Conservation (phyloP, 2,113 vertebrate species). For the Bubo bubo region DNA sequence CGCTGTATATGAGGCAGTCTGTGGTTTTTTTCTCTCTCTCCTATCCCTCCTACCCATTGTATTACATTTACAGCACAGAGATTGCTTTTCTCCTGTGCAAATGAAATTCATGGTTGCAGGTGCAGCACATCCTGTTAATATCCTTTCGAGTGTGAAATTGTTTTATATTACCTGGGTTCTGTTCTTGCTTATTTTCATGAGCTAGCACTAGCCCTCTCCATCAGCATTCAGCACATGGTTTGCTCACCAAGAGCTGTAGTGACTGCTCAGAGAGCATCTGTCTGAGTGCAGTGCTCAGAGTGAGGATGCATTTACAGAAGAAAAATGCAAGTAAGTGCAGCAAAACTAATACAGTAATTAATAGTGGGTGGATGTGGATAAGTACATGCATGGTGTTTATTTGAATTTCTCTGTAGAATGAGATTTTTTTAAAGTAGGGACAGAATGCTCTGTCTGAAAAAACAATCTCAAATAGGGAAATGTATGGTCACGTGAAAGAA, state of each 20-base stretch:
- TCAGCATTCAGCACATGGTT: not conserved
- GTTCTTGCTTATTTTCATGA: not conserved
- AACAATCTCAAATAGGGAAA: not conserved
- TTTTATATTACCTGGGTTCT: not conserved
- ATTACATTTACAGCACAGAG: not conserved
- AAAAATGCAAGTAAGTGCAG: not conserved
- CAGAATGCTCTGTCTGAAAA: not conserved
- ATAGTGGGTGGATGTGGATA: not conserved
- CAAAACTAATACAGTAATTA: not conserved
- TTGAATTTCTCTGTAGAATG: not conserved
- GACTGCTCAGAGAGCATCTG: not conserved
- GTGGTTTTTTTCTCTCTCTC: not conserved
- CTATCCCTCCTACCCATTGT: not conserved
- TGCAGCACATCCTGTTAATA: not conserved
- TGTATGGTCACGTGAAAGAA: not conserved
- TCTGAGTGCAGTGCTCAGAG: not conserved
- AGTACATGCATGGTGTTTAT: not conserved
- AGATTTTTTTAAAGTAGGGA: not conserved
- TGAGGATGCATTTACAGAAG: not conserved
- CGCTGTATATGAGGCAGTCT: fast-evolving
- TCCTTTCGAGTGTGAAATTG: not conserved
- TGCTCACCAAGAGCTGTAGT: not conserved
- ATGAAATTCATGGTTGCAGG: not conserved
- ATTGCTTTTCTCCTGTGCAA: not conserved
- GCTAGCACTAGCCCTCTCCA: not conserved